Conservation (phyloP, 2,888 invertebrate genomes). For the Lymantria monacha region DNA sequence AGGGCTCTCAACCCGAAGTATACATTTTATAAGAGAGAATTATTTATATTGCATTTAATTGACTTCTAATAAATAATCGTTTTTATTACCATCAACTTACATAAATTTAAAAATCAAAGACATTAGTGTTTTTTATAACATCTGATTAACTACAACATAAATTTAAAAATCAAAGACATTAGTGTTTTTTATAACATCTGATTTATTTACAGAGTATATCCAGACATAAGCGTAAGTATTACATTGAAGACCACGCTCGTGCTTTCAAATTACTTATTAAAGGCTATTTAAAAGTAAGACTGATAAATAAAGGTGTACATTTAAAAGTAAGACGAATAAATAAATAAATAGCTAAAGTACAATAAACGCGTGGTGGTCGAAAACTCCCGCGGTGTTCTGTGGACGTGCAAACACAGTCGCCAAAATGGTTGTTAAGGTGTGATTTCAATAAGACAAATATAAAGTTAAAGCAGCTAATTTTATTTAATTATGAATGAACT, state of each 20-base stretch:
- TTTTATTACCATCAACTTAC: too few species aligned
- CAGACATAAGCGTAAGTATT: constrained; percentile 4
- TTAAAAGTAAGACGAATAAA: constrained; percentile 41
- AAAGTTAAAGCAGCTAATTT: too few species aligned
- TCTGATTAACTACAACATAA: not conserved
- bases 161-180: not conserved
- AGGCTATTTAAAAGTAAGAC: constrained; percentile 40
- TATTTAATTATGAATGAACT: too few species aligned
- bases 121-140: not conserved
- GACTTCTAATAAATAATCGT: too few species aligned
- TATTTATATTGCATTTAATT: too few species aligned
- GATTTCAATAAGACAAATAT: constrained; percentile 29
- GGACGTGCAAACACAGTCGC: constrained; percentile 70
- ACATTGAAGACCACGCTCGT: constrained; percentile 36
- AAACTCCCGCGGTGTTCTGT: constrained; percentile 61
- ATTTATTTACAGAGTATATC: not conserved
- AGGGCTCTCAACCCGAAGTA: too few species aligned
- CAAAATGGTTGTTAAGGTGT: constrained; percentile 50
- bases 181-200: not conserved
- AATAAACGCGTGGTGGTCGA: constrained; percentile 56
- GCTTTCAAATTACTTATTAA: constrained; percentile 41
- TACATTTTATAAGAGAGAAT: too few species aligned
- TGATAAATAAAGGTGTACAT: constrained; percentile 36
- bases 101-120: not conserved
- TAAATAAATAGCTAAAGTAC: constrained; percentile 27